Conservation (phyloP, 35 echinoderm and acorn worm genomes). For the Apostichopus japonicus region DNA sequence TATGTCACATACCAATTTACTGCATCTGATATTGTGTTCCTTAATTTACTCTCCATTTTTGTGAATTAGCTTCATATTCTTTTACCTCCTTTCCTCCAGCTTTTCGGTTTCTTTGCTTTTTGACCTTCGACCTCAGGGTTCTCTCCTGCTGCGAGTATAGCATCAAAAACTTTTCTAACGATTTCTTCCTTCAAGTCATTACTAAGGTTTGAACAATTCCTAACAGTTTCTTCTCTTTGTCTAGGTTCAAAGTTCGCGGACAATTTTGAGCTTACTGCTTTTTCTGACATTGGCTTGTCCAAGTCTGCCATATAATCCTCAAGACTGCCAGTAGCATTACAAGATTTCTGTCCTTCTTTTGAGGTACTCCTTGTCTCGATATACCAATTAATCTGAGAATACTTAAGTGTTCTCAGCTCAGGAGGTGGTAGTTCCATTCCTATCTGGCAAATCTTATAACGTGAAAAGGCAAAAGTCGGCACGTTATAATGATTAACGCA, state of each 20-base stretch:
- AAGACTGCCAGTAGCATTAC: neutral
- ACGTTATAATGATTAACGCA: too few species aligned
- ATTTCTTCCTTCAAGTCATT: conserved; percentile 67
- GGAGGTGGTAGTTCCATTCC: neutral
- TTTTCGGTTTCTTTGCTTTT: conserved; percentile 46
- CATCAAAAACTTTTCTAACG: conserved; percentile 36
- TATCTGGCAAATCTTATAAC: neutral
- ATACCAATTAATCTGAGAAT: neutral
- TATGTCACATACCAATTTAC: too few species aligned
- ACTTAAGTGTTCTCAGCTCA: neutral
- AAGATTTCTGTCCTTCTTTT: neutral
- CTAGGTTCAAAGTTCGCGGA: conserved; percentile 75
- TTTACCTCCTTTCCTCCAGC: conserved; percentile 92
- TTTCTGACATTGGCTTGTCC: neutral
- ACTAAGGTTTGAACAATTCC: conserved; percentile 76
- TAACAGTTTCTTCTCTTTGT: conserved; percentile 65
- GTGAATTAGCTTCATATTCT: neutral
- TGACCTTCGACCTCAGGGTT: conserved; percentile 12
- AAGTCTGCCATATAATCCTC: neutral
- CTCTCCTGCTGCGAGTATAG: neutral
- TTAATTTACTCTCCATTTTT: too few species aligned
- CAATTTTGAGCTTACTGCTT: conserved; percentile 29
- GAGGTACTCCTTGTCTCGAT: neutral
- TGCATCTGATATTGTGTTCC: too few species aligned
- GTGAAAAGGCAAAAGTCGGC: too few species aligned